Base-by-base conservation (phyloP, 2,888 invertebrate genomes). In the Timandra comae region DNA sequence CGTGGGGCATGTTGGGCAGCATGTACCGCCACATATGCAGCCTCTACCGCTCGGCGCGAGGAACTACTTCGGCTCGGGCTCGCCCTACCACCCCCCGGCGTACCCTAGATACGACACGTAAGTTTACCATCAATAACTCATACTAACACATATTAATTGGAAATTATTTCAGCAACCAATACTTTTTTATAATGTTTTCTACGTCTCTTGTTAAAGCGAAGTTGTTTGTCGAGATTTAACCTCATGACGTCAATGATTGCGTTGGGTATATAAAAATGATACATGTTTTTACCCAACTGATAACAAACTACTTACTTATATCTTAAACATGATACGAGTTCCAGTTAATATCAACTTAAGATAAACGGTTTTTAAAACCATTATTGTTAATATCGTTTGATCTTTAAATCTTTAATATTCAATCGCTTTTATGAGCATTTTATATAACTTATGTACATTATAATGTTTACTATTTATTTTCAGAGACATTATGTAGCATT, bases 41-140 rank as follows among this genome's bases (percentile, higher is more conserved):
- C 86, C 88, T 2, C 61, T 91, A 21, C 88, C 88, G 0, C 61
- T 90, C n/a, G 76, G 76, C 2, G 76, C 90, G 8, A 82, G 91
- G 41, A 91, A 90, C 61, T 85, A 91, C 49, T 91, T 91, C 51
- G 86, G 82, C 2, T 84, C 90, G 2, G 84, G 88, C 6, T 88
- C 90, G 2, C 85, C 90, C 0, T 89, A 90, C 47, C 64, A 64
- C 20, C 88, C 90, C 10, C 79, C 89, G 1, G 77, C 89, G 3
- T 91, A 91, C 57, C 86, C 90, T 1, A 79, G 90, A 71, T 88
- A 89, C 48, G 85, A 88, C 30, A 81, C 88, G 89, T 89, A 69
- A 82, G 82, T 74, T n/a, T n/a, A 22, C 7, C 11, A 6, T 7
- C 2, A 11, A 4, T 7, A 24, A 2, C 11, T 7, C 9, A 22